Percentiles rank a stretch among this genome's conserved stretches.
These are phyloP conservation scores for Drosophila nannoptera DNA, from an alignment of 1,140 invertebrate genomes.

Conservation along the genomic window DNA sequence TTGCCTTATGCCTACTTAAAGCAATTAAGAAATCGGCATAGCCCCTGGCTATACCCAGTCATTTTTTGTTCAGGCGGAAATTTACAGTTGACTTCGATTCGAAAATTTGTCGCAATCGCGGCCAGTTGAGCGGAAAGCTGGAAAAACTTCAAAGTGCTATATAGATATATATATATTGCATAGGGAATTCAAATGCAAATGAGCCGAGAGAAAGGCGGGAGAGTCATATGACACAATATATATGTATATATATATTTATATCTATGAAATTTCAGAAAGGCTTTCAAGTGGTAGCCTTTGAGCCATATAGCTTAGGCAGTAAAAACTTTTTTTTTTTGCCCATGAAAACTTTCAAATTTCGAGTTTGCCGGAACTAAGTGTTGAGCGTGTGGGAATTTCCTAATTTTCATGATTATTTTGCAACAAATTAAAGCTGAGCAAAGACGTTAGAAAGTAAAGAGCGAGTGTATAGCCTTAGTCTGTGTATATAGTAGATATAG, in stretches of 20 bases:
- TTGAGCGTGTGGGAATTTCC: background rate
- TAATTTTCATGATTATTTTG: background rate
- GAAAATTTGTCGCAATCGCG: constrained; percentile 5
- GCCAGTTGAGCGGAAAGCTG: constrained; percentile 10
- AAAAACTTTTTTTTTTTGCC: background rate
- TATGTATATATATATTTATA: no score
- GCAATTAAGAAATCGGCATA: constrained; percentile 68
- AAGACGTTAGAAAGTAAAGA: constrained; percentile 3
- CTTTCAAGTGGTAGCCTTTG: background rate
- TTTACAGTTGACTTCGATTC: constrained; percentile 22
- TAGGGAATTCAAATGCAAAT: no score
- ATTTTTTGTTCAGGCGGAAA: constrained; percentile 35
- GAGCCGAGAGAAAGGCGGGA: no score
- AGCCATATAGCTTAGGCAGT: background rate
- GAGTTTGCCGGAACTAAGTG: constrained; percentile 5
- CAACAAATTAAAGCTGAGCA: constrained; percentile 4
- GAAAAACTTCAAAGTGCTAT: background rate
- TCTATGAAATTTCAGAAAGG: no score
- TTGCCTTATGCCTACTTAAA: constrained; percentile 17
- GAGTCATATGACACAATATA: no score
- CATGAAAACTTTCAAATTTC: background rate
- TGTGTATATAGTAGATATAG: background rate
- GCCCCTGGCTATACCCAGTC: constrained; percentile 33
- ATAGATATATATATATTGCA: background rate
- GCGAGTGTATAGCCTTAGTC: background rate